phyloP scores from a whole-genome alignment of 2,888 invertebrate genomes.

The Ischnus inquisitorius region DNA sequence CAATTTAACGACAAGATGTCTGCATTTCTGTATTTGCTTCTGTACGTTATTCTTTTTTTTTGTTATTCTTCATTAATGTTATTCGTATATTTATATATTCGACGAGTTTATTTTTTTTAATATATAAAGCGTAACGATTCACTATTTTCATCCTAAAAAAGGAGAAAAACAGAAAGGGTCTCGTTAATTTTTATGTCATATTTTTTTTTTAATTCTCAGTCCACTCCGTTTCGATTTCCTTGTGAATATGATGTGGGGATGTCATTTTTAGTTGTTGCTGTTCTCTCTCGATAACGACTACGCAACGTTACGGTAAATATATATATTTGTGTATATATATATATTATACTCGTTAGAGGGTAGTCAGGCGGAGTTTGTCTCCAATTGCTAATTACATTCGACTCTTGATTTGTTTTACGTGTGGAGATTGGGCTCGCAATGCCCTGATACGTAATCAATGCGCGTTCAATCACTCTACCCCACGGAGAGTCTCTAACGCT shows the following conservation, averaged over 20 bases:
- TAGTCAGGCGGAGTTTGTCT: constrained; percentile 74
- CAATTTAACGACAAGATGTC: constrained; percentile 84
- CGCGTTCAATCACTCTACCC: background rate
- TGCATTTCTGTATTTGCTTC: constrained; percentile 82
- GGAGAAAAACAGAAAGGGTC: constrained; percentile 77
- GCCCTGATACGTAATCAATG: constrained; percentile 43
- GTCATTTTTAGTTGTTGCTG: constrained; percentile 53
- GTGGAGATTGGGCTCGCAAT: constrained; percentile 19
- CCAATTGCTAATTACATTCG: constrained; percentile 76
- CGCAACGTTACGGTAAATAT: constrained; percentile 78
- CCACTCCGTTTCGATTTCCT: constrained; percentile 76
- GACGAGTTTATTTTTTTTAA: constrained; percentile 76
- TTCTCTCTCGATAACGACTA: constrained; percentile 73
- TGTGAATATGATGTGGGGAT: constrained; percentile 66
- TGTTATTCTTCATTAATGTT: constrained; percentile 43
- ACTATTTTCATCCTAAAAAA: constrained; percentile 79
- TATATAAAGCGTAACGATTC: constrained; percentile 82
- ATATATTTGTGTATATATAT: background rate
- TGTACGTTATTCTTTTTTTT: constrained; percentile 78
- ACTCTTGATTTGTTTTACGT: constrained; percentile 39
- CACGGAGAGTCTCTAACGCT: constrained; percentile 20
- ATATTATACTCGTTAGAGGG: constrained; percentile 42
- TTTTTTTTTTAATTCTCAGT: constrained; percentile 72
- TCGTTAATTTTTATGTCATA: constrained; percentile 77
- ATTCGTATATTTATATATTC: constrained; percentile 81